phyloP scores from a whole-genome alignment of 2,797 vertebrate species.

The Lacerta agilis region DNA sequence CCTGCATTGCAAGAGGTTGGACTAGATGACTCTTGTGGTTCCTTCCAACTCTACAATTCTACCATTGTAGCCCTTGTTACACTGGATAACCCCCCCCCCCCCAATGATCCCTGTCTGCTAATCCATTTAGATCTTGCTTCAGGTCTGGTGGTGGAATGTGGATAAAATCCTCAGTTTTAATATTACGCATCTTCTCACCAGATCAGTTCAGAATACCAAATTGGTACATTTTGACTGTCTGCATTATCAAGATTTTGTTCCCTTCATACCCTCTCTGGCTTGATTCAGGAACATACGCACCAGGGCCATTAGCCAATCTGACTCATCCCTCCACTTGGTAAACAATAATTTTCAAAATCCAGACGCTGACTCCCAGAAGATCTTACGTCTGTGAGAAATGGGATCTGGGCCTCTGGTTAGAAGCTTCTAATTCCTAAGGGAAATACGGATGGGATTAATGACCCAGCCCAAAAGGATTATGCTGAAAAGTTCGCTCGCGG shows the following conservation, averaged over 20 bases:
- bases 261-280: background rate
- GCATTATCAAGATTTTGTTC: background rate
- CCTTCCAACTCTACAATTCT: too few relatives aligned
- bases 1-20: too few relatives aligned
- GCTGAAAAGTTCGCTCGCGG: background rate
- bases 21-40: too few relatives aligned
- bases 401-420: background rate
- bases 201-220: too few relatives aligned
- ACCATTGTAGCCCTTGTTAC: background rate
- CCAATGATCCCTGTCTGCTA: background rate
- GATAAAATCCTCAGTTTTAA: background rate
- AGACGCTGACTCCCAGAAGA: background rate
- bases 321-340: background rate
- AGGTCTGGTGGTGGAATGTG: background rate
- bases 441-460: background rate
- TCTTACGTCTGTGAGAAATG: background rate
- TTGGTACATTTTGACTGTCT: background rate
- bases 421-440: background rate
- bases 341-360: constrained; percentile 4
- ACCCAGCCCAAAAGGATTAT: background rate
- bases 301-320: background rate
- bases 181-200: background rate
- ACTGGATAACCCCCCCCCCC: background rate
- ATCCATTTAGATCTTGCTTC: background rate
- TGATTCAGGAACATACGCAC: background rate